Percentiles rank a stretch among this genome's conserved stretches.
These are phyloP conservation scores for Hirtodrosophila duncani DNA, from an alignment of 2,888 invertebrate species.

Conservation along the genomic window DNA sequence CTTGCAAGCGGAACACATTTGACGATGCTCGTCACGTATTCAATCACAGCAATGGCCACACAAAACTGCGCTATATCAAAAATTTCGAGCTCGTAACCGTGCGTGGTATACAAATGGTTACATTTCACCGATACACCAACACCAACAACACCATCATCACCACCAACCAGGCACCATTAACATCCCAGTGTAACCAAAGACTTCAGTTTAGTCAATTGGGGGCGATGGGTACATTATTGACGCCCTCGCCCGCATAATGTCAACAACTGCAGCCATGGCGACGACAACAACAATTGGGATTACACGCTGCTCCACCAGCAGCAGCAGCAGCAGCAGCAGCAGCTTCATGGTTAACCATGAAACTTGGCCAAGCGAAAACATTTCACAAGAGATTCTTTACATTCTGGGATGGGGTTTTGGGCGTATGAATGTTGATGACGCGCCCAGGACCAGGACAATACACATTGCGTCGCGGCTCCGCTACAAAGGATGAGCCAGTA, in stretches of 20 bases:
- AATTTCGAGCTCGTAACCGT: conserved; percentile 52
- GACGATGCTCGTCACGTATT: conserved; percentile 58
- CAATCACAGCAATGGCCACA: conserved; percentile 72
- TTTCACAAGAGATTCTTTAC: conserved; percentile 55
- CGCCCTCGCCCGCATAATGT: conserved; percentile 75
- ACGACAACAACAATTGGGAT: conserved; percentile 30
- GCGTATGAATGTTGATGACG: conserved; percentile 25
- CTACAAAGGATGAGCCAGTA: conserved; percentile 17
- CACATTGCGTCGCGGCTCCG: conserved; percentile 19
- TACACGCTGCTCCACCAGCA: too few relatives aligned
- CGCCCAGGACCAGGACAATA: conserved; percentile 34
- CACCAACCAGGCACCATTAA: conserved; percentile 8
- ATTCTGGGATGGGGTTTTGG: conserved; percentile 14
- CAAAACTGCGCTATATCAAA: conserved; percentile 71
- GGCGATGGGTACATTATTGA: conserved; percentile 54
- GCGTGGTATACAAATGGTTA: conserved; percentile 62
- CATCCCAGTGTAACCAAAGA: conserved; percentile 21
- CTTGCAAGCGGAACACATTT: conserved; percentile 46
- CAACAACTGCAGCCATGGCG: conserved; percentile 71
- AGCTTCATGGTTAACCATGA: conserved; percentile 56
- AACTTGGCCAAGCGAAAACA: conserved; percentile 64
- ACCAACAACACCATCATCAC: conserved; percentile 7
- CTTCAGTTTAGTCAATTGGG: conserved; percentile 52
- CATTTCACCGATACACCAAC: conserved; percentile 36
- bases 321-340: conserved; percentile 24